Base-by-base conservation (phyloP, 2,888 invertebrate genomes). In the Steinernema carpocapsae region DNA sequence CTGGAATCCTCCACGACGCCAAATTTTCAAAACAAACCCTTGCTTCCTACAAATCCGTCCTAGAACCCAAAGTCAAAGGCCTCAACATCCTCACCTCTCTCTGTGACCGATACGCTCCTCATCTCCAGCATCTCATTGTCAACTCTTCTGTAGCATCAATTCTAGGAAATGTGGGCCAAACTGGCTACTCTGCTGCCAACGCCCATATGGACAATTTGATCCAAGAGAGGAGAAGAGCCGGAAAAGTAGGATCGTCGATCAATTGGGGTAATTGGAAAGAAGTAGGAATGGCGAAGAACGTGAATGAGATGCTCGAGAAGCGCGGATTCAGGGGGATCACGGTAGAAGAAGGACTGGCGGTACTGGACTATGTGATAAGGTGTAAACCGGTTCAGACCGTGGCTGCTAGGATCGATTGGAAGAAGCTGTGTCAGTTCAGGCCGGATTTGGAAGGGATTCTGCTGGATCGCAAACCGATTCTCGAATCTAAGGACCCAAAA, bases 221-320 rank as follows among this genome's bases (percentile, higher is more conserved):
- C 32, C 26, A 72, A 3, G 19, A n/a, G 19, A 37, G 29, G n/a
- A 59, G 75, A 10, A 42, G 19, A 4, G 22, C 19, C 0, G 72
- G 51, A 17, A 59, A 48, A 26, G 29, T 29, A 3, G 81, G 82
- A 14, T 79, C 78, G 14, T 76, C 81, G 1, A 82, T 86, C 59
- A 81, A 83, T 72, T 86, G 86, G 86, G 86, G 85, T 24, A 86
- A 85, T 70, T 86, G 86, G 86, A 64, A 76, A 14, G 84, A 85
- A 29, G 79, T 81, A 17, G 86, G 86, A 29, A 84, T 86, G 84
- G 86, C 86, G 4, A 79, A 72, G n/a, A 72, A 75, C 7, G 76
- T 84, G 26, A 76, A 76, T 22, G 77, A 76, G 7, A 72, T 78
- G 56, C 72, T 85, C 22, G 75, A 76, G 3, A 73, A 77, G n/a